Conservation (phyloP, 2,888 invertebrate genomes). For the Caenorhabditis plicata region DNA sequence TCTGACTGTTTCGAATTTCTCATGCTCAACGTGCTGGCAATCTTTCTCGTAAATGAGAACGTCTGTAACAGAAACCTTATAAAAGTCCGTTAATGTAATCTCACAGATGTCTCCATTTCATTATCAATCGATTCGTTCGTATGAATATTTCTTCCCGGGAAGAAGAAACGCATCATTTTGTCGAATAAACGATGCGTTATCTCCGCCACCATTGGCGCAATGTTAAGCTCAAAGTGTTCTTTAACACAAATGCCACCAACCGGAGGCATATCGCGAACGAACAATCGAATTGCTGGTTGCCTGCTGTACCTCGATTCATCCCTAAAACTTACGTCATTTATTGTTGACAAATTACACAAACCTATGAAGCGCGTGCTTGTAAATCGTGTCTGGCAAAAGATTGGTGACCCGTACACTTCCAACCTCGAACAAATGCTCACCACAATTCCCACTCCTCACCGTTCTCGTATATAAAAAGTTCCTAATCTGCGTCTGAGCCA, state of each 20-base stretch:
- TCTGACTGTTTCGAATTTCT: slow-evolving; percentile 13
- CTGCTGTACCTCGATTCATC: slow-evolving; percentile 71
- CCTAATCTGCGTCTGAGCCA: slow-evolving; percentile 89
- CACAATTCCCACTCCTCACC: slow-evolving; percentile 92
- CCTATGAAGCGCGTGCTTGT: slow-evolving; percentile 67
- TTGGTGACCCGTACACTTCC: slow-evolving; percentile 94
- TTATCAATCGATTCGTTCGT: slow-evolving; percentile 48
- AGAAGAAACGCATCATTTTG: slow-evolving; percentile 75
- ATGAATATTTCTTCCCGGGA: slow-evolving; percentile 82
- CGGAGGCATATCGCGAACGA: slow-evolving; percentile 84
- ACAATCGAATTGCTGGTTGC: slow-evolving; percentile 86
- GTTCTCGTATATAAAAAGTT: slow-evolving; percentile 96
- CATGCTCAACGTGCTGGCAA: slow-evolving; percentile 36
- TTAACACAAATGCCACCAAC: slow-evolving; percentile 99
- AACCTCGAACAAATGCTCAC: slow-evolving; percentile 91
- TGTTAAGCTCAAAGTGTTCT: slow-evolving; percentile 84
- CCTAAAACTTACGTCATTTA: not conserved
- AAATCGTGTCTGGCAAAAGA: slow-evolving; percentile 87
- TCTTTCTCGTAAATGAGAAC: slow-evolving; percentile 43
- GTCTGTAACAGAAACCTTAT: slow-evolving; percentile 17
- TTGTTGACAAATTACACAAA: not conserved
- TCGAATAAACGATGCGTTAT: slow-evolving; percentile 75
- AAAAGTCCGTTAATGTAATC: not conserved
- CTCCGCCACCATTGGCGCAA: slow-evolving; percentile 70
- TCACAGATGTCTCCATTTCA: slow-evolving; percentile 16